These are phyloP conservation scores for Scaptomyza tumidula DNA, from an alignment of 2,888 invertebrate genomes.

Conservation along the genomic window DNA sequence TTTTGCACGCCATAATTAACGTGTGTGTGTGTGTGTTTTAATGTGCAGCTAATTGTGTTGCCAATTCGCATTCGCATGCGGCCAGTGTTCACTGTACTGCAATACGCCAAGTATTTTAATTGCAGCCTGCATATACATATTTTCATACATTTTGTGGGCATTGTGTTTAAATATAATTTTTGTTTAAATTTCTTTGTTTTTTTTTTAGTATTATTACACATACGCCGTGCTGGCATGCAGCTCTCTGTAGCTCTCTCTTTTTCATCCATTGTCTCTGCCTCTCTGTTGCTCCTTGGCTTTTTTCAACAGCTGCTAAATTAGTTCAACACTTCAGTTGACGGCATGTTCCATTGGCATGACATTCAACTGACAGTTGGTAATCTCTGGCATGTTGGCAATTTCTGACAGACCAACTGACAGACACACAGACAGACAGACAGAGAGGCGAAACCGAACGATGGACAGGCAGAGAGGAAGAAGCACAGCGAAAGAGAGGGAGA, in stretches of 20 bases:
- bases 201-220: conserved; percentile 66
- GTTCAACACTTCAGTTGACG: conserved; percentile 84
- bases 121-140: conserved; percentile 51
- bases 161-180: conserved; percentile 62
- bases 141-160: too few relatives aligned
- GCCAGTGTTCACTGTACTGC: conserved; percentile 41
- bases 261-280: too few relatives aligned
- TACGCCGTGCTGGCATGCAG: conserved; percentile 61
- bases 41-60: conserved; percentile 83
- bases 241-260: conserved; percentile 1
- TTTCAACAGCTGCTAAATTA: conserved; percentile 85
- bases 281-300: conserved; percentile 43
- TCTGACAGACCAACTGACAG: conserved; percentile 72
- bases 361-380: conserved; percentile 84
- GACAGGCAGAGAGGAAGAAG: conserved; percentile 26
- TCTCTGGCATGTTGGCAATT: conserved; percentile 83
- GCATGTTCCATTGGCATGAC: conserved; percentile 83
- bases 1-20: conserved; percentile 78
- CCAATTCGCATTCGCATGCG: conserved; percentile 38
- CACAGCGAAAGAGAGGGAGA: conserved; percentile 10
- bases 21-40: conserved; percentile 67
- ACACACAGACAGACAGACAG: conserved; percentile 28
- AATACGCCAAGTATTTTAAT: conserved; percentile 77
- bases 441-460: conserved; percentile 37
- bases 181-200: conserved; percentile 46